Conservation (phyloP, 2,888 invertebrate genomes). For the Seira musarum region DNA sequence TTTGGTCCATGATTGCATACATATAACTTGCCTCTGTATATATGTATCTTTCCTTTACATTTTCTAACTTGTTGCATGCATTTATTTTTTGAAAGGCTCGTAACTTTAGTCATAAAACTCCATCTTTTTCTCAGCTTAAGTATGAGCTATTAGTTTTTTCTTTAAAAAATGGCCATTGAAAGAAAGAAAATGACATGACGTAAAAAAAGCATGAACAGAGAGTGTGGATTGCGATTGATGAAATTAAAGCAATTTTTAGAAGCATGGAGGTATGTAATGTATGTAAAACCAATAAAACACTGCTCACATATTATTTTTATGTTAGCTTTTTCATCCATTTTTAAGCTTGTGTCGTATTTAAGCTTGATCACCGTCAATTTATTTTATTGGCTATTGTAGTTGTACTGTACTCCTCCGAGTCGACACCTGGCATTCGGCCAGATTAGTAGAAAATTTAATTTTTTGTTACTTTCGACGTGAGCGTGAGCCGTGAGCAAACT, state of each 20-base stretch:
- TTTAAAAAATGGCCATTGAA: neutral
- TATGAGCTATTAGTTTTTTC: neutral
- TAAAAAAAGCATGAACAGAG: neutral
- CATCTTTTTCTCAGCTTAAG: neutral
- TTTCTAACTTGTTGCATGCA: too few relatives aligned
- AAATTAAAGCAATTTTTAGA: too few relatives aligned
- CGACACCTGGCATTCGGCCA: neutral
- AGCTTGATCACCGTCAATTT: too few relatives aligned
- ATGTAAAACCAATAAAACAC: neutral
- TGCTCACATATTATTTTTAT: neutral
- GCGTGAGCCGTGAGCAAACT: too few relatives aligned
- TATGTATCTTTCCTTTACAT: too few relatives aligned
- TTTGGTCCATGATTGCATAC: too few relatives aligned
- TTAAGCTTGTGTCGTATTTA: too few relatives aligned
- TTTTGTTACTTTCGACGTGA: too few relatives aligned
- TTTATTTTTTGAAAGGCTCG: neutral
- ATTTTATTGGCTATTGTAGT: neutral
- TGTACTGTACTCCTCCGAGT: neutral
- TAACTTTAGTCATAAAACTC: neutral
- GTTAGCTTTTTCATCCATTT: neutral
- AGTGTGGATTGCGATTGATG: too few relatives aligned
- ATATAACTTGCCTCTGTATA: too few relatives aligned
- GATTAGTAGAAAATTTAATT: too few relatives aligned
- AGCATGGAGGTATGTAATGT: too few relatives aligned
- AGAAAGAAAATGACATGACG: neutral